Evolutionary conservation across 2,797 vertebrate species (phyloP).

Genomic region (Steatocranus sp.): DNA sequence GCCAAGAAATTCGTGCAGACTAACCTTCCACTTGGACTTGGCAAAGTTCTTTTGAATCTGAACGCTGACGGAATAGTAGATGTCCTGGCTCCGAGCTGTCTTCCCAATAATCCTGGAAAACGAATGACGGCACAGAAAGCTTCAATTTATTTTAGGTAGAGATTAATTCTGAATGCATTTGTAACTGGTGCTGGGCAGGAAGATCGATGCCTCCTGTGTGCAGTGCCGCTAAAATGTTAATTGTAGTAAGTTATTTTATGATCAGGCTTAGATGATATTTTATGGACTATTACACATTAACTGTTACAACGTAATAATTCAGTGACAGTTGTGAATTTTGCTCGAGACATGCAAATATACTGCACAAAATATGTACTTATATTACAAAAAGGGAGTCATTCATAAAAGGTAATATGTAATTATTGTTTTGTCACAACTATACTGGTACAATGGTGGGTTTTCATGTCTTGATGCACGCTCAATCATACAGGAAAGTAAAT

Average conservation of each 20-base stretch:
- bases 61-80: slow-evolving; percentile 91
- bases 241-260: not conserved
- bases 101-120: slow-evolving; percentile 90
- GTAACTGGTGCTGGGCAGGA: not conserved
- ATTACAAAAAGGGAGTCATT: not conserved
- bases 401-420: not conserved
- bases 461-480: not conserved
- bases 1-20: slow-evolving; percentile 38
- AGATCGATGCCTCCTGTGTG: not conserved
- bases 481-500: not conserved
- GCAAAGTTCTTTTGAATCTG: slow-evolving; percentile 99
- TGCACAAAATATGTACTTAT: not conserved
- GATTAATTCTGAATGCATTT: not conserved
- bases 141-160: slow-evolving; percentile 10
- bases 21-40: slow-evolving; percentile 97
- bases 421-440: not conserved
- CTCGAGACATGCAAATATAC: accelerated
- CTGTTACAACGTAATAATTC: not conserved
- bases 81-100: slow-evolving; percentile 90
- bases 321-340: not conserved
- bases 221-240: not conserved
- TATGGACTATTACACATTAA: not conserved
- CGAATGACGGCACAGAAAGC: not conserved
- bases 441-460: not conserved
- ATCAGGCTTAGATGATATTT: not conserved